These are phyloP conservation scores for Gryllus bimaculatus DNA, from an alignment of 1,140 invertebrate species.

Conservation along the genomic window DNA sequence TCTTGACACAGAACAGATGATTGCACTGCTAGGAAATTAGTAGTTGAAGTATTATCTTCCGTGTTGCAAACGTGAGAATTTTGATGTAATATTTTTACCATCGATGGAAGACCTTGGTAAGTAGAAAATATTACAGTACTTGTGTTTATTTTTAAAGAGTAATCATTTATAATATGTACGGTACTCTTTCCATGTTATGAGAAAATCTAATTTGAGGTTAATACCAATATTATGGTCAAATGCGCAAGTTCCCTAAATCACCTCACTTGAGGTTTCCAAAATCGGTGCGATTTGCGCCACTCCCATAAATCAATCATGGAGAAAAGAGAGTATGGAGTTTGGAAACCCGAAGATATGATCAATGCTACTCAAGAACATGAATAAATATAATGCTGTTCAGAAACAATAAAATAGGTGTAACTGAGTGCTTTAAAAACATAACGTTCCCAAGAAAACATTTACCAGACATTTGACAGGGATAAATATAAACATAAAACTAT, in stretches of 20 bases:
- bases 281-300: neutral
- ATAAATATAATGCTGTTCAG: too few relatives aligned
- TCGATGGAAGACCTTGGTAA: neutral
- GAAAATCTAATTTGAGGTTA: neutral
- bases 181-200: neutral
- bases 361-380: too few relatives aligned
- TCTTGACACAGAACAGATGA: neutral
- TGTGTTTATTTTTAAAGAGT: neutral
- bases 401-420: too few relatives aligned
- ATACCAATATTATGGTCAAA: neutral
- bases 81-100: neutral
- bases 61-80: neutral
- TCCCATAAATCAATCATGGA: neutral
- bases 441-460: too few relatives aligned
- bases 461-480: too few relatives aligned
- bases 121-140: neutral
- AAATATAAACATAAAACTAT: too few relatives aligned
- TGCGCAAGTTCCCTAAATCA: neutral
- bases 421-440: too few relatives aligned
- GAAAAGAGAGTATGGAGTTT: neutral
- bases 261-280: neutral
- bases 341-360: too few relatives aligned
- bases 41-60: neutral
- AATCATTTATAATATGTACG: neutral
- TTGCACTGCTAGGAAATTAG: neutral